Conservation (phyloP, 2,888 invertebrate genomes). For the Blastobasis lacticolella region DNA sequence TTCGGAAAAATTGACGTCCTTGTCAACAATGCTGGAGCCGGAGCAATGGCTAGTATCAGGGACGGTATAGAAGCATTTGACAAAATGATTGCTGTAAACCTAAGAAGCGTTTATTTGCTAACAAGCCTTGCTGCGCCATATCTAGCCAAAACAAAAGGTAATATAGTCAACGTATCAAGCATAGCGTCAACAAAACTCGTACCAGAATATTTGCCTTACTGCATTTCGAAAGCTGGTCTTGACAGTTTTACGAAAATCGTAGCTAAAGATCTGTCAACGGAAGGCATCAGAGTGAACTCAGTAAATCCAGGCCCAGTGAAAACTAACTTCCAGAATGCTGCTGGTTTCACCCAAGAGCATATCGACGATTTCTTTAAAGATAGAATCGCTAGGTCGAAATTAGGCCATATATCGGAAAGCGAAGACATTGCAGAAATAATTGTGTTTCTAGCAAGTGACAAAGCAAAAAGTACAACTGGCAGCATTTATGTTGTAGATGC, state of each 20-base stretch:
- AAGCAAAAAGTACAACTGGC: conserved; percentile 7
- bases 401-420: conserved; percentile 3
- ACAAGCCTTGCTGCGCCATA: conserved; percentile 12
- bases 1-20: conserved; percentile 16
- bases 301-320: conserved; percentile 81
- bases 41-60: conserved; percentile 2
- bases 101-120: conserved; percentile 13
- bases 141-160: conserved; percentile 16
- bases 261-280: conserved; percentile 74
- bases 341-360: background rate
- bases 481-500: background rate
- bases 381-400: background rate
- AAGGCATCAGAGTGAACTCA: conserved; percentile 76
- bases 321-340: conserved; percentile 8
- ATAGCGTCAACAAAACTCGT: conserved; percentile 1
- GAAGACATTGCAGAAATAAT: conserved; percentile 13
- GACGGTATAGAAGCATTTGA: conserved; percentile 14
- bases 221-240: conserved; percentile 81
- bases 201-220: conserved; percentile 45
- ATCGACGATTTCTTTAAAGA: background rate
- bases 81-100: conserved; percentile 10
- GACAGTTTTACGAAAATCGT: conserved; percentile 81
- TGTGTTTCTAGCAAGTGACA: conserved; percentile 11
- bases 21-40: conserved; percentile 17
- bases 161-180: conserved; percentile 18